Evolutionary conservation across 1,140 invertebrate species (phyloP), one percentile per base, ranked within the genome.

Genomic region (Drosophila kohkoa): DNA sequence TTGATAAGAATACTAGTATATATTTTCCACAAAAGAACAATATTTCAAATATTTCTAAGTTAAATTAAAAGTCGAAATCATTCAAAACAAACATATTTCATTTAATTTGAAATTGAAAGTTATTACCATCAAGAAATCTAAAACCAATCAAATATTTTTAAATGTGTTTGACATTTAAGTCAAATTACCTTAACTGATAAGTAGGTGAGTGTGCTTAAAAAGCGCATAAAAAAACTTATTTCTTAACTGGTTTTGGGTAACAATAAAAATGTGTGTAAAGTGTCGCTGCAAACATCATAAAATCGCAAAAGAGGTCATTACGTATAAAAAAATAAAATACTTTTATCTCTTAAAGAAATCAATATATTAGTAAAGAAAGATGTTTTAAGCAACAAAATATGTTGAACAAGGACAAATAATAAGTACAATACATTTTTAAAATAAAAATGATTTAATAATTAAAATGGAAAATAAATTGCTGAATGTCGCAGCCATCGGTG

Each of bases 391-490:
- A 43, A 38, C 35, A 8, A 38, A 43, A 43, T 13, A 43, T 43
- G n/a, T 43, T 13, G n/a, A 0, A 13, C n/a, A 43, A 43, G 41
- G n/a, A n/a, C 13, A 43, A 43, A 13, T 13, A 43, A 5, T 13
- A 43, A 38, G 2, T 25, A 25, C 20, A 25, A 7, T 25, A 25
- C 20, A 25, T 25, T 25, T 38, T 38, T 3, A 10, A 38, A 10
- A 38, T 38, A 38, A 51, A 51, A 51, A 51, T 51, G 2, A 11
- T 28, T 51, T 51, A 11, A 30, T 11, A 54, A 54, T 13, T 7
- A 25, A 35, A 63, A 25, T 6, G 11, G 30, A 51, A 38, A 10
- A 11, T 30, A 51, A 64, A 48, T 57, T 16, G 4, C 28, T 57
- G n/a, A 38, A 48, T 48, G 54, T 28, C 13, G 11, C 8, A 41